Evolutionary conservation across 2,888 invertebrate genomes (phyloP).

Genomic region (Venustoraphidia nigricollis): DNA sequence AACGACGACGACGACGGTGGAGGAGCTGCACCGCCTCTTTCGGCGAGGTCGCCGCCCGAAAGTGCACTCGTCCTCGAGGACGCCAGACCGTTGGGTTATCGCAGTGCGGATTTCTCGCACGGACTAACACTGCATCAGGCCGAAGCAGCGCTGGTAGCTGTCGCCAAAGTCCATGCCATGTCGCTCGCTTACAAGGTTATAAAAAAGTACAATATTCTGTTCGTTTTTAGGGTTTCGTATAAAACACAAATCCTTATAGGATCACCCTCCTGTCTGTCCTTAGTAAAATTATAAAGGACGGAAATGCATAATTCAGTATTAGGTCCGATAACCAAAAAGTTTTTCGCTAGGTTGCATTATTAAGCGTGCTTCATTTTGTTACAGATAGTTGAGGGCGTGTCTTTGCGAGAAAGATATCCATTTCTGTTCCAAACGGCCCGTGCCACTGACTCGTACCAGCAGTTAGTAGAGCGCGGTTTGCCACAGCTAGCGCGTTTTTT

Average conservation of each 20-base stretch:
- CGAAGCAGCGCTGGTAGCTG: conserved; percentile 50
- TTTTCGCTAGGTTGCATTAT: too few relatives aligned
- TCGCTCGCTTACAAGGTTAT: conserved; percentile 46
- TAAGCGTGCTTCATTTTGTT: too few relatives aligned
- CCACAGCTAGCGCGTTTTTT: conserved; percentile 61
- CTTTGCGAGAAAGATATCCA: conserved; percentile 37
- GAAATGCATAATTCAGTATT: too few relatives aligned
- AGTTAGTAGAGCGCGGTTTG: conserved; percentile 58
- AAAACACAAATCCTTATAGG: too few relatives aligned
- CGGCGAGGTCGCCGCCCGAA: conserved; percentile 31
- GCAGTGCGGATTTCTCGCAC: conserved; percentile 49
- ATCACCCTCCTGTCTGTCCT: too few relatives aligned
- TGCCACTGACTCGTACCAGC: conserved; percentile 66
- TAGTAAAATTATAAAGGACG: too few relatives aligned
- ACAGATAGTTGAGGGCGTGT: conserved; percentile 18
- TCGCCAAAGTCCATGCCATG: conserved; percentile 57
- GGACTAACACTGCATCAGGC: conserved; percentile 50
- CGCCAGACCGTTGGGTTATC: conserved; percentile 47
- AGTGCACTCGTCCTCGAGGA: conserved; percentile 62
- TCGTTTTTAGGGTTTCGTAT: too few relatives aligned
- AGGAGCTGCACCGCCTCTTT: conserved; percentile 17
- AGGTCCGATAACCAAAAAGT: too few relatives aligned
- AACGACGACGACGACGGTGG: conserved; percentile 5
- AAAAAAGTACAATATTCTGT: conserved; percentile 22
- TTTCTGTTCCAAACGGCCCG: conserved; percentile 65